Evolutionary conservation across 1,140 invertebrate genomes (phyloP).

Genomic region (Aleiodes sp.): DNA sequence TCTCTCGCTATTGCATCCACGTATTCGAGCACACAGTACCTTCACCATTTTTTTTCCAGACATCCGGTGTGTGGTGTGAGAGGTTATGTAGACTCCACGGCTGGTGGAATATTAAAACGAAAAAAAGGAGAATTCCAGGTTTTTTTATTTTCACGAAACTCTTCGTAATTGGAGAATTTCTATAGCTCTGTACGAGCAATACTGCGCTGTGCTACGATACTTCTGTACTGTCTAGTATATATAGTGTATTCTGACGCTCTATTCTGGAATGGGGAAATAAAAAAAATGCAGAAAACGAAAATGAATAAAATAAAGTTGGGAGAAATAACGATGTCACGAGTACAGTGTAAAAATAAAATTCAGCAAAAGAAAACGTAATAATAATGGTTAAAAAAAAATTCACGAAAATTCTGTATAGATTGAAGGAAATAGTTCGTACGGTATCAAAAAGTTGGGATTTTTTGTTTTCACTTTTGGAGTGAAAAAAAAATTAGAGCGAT

Average conservation of each 20-base stretch:
- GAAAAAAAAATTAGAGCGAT: no score
- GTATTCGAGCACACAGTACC: not conserved
- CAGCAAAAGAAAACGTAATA: no score
- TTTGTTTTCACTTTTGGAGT: no score
- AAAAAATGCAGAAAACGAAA: not conserved
- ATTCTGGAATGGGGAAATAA: not conserved
- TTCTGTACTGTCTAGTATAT: not conserved
- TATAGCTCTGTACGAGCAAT: conserved; percentile 15
- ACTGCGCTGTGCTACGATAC: not conserved
- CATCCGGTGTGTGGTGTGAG: not conserved
- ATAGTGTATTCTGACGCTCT: not conserved
- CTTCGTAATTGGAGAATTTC: conserved; percentile 28
- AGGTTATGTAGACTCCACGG: not conserved
- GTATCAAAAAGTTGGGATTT: no score
- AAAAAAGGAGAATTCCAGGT: conserved; percentile 14
- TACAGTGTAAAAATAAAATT: no score
- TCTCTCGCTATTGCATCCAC: not conserved
- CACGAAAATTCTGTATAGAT: no score
- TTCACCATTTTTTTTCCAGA: not conserved
- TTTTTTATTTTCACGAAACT: conserved; percentile 5
- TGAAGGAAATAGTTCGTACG: no score
- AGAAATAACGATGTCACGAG: conserved; percentile 13
- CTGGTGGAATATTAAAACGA: conserved; percentile 20
- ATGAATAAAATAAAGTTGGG: not conserved
- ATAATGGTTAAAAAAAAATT: no score